Base-by-base conservation (phyloP, 2,888 invertebrate genomes). In the Trichogramma dendrolimi region DNA sequence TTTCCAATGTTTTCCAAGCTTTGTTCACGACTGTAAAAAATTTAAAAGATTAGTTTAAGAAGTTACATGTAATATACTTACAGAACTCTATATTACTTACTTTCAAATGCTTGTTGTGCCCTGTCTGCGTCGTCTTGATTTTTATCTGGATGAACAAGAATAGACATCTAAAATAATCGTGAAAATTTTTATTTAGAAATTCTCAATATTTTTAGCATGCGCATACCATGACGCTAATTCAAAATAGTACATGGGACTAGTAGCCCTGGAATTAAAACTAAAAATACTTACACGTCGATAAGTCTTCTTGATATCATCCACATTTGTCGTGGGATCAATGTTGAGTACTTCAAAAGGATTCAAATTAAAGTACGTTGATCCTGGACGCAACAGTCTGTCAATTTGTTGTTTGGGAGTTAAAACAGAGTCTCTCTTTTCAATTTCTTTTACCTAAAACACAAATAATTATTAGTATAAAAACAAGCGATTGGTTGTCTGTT, bases 101-200 rank as follows among this genome's bases (percentile, higher is more conserved):
- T 91, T 81, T 94, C 94, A 79, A 94, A 94, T 51, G 92, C 91
- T 76, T 90, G 87, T 78, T 99, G 96, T 2, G 99, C 95, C 77
- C 96, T 85, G 62, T 98, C 98, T 41, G 87, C 83, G 79, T 99
- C 95, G 81, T 98, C 94, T 82, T 91, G 90, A 82, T 99, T 99
- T 83, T 99, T 99, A 79, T 99, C 99, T 38, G 99, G 99, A 88
- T 99, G 99, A 44, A 99, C 96, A 73, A 99, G 84, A 79, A 99
- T 94, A 14, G 99, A 98, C 74, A 98, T 85, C 82, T 87, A 75
- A 71, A 69, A 67, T 62, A 68, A 39, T 6, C 43, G 43, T 4
- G 27, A 58, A 27, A 27, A 27, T 27, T 27, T 27, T 27, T 27
- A 27, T 27, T 27, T 27, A 27, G 27, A 27, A 27, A 27, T 27